Evolutionary conservation across 2,797 vertebrate species (phyloP).

Genomic region (Acanthopagrus latus): DNA sequence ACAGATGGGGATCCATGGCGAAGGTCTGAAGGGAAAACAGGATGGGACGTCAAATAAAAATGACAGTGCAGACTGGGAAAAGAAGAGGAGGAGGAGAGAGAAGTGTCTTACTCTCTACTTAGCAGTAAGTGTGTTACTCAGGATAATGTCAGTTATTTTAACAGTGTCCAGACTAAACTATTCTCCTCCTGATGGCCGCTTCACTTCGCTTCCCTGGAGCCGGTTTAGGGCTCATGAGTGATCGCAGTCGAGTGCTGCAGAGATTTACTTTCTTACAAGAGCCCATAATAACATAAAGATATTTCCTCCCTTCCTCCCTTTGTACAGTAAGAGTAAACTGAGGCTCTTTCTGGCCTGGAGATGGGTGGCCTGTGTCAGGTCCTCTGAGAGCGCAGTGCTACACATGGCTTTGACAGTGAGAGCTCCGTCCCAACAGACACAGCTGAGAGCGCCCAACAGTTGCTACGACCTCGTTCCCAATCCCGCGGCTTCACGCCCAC

Average conservation of each 20-base stretch:
- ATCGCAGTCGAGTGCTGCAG: background rate
- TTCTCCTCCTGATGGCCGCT: constrained; percentile 4
- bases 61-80: background rate
- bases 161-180: constrained; percentile 26
- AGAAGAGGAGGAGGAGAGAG: background rate
- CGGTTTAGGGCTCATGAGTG: background rate
- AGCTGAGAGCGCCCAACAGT: constrained; percentile 57
- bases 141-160: constrained; percentile 32
- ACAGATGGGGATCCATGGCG: constrained; percentile 37
- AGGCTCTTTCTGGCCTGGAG: background rate
- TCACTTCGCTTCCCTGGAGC: constrained; percentile 1
- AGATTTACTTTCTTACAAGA: constrained; percentile 3
- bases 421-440: constrained; percentile 20
- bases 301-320: constrained; percentile 23
- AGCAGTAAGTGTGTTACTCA: constrained; percentile 21
- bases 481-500: constrained; percentile 23
- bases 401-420: constrained; percentile 76
- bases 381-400: constrained; percentile 35
- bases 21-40: constrained; percentile 27
- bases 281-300: constrained; percentile 13
- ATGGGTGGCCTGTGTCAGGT: constrained; percentile 40
- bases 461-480: constrained; percentile 39
- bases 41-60: background rate
- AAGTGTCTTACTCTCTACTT: background rate
- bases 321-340: background rate